phyloP scores from a whole-genome alignment of 2,113 vertebrate species.

The chimpanzee (Pan troglodytes) region NHGRI_mPanTro3-v2.1_pri NC_072421.2:66684001-66684500 shows the following conservation, averaged over 20 bases:
- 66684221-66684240: constrained; percentile 12
- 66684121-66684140: background rate
- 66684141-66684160: background rate
- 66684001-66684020: background rate
- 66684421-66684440: background rate
- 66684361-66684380: background rate
- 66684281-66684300: background rate
- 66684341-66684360: background rate
- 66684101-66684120: background rate
- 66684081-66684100: background rate
- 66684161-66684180: background rate
- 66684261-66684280: background rate
- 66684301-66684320: background rate
- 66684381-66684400: background rate
- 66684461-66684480: constrained; percentile 28
- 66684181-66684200: background rate
- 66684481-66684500: constrained; percentile 44
- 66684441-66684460: constrained; percentile 51
- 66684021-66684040: background rate
- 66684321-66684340: background rate
- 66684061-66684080: background rate
- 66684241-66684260: background rate
- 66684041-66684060: background rate
- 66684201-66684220: constrained; percentile 3
- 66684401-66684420: background rate